Percentiles rank a stretch among this genome's conserved stretches.
phyloP scores from a whole-genome alignment of 2,113 vertebrate species.

The Mus spicilegus region DNA sequence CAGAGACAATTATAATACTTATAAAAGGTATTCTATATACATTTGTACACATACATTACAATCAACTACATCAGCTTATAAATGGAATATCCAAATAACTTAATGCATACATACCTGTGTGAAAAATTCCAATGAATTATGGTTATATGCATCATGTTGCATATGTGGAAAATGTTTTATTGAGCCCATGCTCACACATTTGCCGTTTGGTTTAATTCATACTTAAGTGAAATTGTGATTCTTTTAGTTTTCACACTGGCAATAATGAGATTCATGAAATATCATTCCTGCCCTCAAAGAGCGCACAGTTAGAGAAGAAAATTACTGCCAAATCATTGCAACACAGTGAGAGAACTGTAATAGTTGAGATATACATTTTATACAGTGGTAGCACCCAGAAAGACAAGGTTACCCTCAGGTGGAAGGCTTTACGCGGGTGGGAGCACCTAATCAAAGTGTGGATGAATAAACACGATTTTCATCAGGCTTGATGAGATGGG shows the following conservation, averaged over 20 bases:
- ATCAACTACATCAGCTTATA: not conserved
- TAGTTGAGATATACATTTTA: not conserved
- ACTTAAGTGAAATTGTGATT: slow-evolving; percentile 25
- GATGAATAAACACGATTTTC: slow-evolving; percentile 49
- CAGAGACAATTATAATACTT: not conserved
- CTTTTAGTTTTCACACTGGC: not conserved
- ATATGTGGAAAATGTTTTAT: not conserved
- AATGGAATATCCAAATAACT: not conserved
- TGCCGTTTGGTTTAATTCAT: not conserved
- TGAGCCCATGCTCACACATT: not conserved
- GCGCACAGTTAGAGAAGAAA: slow-evolving; percentile 4
- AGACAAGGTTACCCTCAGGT: not conserved
- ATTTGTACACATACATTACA: not conserved
- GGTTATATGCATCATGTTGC: not conserved
- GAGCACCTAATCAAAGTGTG: slow-evolving; percentile 39
- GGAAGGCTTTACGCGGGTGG: slow-evolving; percentile 24
- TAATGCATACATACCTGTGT: too few species aligned
- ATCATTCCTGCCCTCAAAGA: slow-evolving; percentile 3
- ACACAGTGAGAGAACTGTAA: not conserved
- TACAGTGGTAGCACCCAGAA: not conserved
- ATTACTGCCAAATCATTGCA: not conserved
- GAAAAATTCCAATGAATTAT: not conserved
- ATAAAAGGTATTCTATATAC: not conserved
- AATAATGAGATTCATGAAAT: not conserved
- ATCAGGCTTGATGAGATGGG: slow-evolving; percentile 61